phyloP scores from a whole-genome alignment of 2,797 vertebrate genomes.

The Chaenodraco wilsoni region DNA sequence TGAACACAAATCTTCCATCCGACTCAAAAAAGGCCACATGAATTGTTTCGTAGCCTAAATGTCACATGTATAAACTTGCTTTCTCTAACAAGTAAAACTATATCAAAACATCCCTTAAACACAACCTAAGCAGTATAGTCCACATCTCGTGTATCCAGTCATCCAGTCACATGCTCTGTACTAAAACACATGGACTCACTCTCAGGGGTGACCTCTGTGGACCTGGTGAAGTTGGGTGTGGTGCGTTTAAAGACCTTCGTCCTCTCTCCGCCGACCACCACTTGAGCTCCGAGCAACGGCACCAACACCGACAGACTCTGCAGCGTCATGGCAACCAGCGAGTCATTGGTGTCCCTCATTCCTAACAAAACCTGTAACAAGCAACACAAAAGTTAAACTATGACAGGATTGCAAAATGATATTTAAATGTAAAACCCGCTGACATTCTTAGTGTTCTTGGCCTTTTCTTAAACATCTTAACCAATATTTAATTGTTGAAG shows the following conservation, averaged over 20 bases:
- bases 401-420: not conserved
- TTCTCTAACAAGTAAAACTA: not conserved
- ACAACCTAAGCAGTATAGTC: too few species aligned
- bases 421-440: not conserved
- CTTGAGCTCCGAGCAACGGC: conserved; percentile 93
- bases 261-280: conserved; percentile 95
- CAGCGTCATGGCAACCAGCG: conserved; percentile 93
- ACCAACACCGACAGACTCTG: conserved; percentile 94
- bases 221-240: conserved; percentile 93
- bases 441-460: not conserved
- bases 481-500: not conserved
- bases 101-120: too few species aligned
- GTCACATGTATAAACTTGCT: not conserved
- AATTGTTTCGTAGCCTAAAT: not conserved
- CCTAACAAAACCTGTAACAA: conserved; percentile 90
- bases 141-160: too few species aligned
- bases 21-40: not conserved
- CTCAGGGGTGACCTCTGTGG: conserved; percentile 90
- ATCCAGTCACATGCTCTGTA: too few species aligned
- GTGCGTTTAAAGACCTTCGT: conserved; percentile 96
- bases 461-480: not conserved
- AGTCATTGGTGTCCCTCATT: conserved; percentile 92
- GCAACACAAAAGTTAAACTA: not conserved
- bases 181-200: conserved; percentile 78
- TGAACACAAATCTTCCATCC: not conserved